Percentiles rank a stretch among this genome's conserved stretches.
phyloP scores from a whole-genome alignment of 2,797 vertebrate species.

The Eospalax fontanierii region DNA sequence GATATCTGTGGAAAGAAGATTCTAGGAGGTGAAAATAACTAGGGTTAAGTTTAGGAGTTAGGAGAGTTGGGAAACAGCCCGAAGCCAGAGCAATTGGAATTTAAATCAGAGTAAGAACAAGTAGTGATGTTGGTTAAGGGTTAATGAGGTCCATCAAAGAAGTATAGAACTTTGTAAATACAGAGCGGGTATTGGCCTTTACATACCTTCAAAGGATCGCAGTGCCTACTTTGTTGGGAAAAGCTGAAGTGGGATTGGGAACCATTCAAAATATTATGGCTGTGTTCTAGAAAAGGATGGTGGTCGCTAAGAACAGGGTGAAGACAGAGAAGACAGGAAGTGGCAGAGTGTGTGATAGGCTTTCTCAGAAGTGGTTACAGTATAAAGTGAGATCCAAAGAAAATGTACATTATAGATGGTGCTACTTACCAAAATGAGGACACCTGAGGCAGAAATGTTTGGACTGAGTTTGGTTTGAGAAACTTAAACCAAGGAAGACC shows the following conservation, averaged over 20 bases:
- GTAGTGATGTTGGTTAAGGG: background rate
- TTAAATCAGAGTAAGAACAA: background rate
- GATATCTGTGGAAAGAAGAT: background rate
- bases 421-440: background rate
- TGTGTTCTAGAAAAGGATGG: background rate
- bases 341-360: background rate
- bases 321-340: background rate
- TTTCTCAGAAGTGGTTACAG: background rate
- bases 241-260: background rate
- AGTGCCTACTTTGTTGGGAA: background rate
- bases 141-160: background rate
- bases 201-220: background rate
- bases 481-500: background rate
- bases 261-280: background rate
- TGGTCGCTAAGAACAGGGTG: background rate
- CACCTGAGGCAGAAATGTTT: background rate
- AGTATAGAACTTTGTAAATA: background rate
- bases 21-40: background rate
- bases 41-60: background rate
- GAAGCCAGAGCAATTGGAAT: background rate
- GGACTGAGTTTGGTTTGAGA: background rate
- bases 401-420: background rate
- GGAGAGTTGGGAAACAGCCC: background rate
- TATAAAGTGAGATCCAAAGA: background rate
- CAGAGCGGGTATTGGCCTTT: background rate